phyloP scores from a whole-genome alignment of 2,888 invertebrate species.

The Cephonodes hylas region DNA sequence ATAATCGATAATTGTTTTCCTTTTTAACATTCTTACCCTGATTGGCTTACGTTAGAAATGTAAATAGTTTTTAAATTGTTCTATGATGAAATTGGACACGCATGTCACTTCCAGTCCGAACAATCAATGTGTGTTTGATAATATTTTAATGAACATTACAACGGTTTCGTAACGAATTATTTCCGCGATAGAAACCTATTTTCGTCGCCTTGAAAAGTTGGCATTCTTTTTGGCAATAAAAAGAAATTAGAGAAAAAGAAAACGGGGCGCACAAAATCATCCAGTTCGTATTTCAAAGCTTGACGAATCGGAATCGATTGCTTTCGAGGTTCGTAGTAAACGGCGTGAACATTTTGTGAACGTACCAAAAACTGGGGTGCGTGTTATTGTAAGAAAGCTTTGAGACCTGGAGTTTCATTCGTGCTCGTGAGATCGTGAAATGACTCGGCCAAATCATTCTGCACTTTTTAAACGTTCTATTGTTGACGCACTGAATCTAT shows the following conservation, averaged over 20 bases:
- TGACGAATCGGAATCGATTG: constrained; percentile 60
- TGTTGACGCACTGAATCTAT: constrained; percentile 12
- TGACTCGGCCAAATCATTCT: constrained; percentile 27
- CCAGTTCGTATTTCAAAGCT: constrained; percentile 55
- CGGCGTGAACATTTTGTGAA: constrained; percentile 1
- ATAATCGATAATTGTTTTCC: constrained; percentile 47
- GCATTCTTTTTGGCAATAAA: constrained; percentile 5
- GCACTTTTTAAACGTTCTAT: constrained; percentile 22
- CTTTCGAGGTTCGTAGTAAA: constrained; percentile 30
- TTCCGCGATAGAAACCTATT: not conserved
- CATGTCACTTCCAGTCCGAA: constrained; percentile 24
- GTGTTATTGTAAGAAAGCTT: constrained; percentile 33
- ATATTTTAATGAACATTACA: constrained; percentile 2
- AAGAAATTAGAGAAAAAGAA: constrained; percentile 32
- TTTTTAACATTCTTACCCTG: constrained; percentile 36
- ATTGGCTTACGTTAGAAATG: constrained; percentile 16
- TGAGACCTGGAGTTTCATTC: constrained; percentile 39
- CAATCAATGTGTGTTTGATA: constrained; percentile 1
- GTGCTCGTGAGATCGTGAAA: constrained; percentile 47
- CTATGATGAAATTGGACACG: constrained; percentile 33
- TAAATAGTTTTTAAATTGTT: constrained; percentile 28
- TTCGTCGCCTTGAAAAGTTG: not conserved
- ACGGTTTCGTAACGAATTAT: not conserved
- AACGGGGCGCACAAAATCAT: constrained; percentile 39
- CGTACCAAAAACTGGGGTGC: constrained; percentile 44